Evolutionary conservation across 92 coral and sea anemone genomes (phyloP), one percentile per base, ranked within the genome.

Genomic region (Paramuricea clavata): DNA sequence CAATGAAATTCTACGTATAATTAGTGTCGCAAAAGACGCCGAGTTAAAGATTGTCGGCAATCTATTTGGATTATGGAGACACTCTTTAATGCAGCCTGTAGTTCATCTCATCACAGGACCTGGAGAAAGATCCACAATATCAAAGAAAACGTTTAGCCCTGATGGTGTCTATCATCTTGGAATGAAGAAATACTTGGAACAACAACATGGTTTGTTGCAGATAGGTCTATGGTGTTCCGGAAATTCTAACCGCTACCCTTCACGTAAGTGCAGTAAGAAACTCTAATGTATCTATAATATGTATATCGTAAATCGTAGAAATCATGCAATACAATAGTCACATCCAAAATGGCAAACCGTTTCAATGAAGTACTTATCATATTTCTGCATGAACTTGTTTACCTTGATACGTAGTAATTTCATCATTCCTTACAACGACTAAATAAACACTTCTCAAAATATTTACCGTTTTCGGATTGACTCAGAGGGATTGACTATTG

Each of bases 171-270:
- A 76, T 59, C 79, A 39, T 12, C 5, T 22, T 33, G 35, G 25
- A 9, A 10, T 52, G 43, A 64, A 73, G 61, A 25, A 65, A 0
- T 42, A 25, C 35, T 1, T 89, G 27, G 34, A 27, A 49, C 8
- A 41, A 12, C 35, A 26, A n/a, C 91, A 89, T 56, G 87, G 85
- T 17, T 49, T 92, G n/a, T 60, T 71, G 43, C 88, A 78, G 25
- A 52, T 90, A 12, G 95, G 95, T 16, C 49, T 60, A 28, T 92
- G 95, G 95, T 21, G 27, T 73, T 73, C 79, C n/a, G 79, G 79
- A 44, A 73, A 47, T 42, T 21, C 57, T 22, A 44, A 52, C 15
- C 32, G 79, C 2, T 73, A 73, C 59, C 57, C 79, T 22, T 41
- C 49, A 73, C 76, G 76, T 70, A 70, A 70, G 76, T 70, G 62